Conservation (phyloP, 2,888 invertebrate species). For the Pristionchus exspectatus region DNA sequence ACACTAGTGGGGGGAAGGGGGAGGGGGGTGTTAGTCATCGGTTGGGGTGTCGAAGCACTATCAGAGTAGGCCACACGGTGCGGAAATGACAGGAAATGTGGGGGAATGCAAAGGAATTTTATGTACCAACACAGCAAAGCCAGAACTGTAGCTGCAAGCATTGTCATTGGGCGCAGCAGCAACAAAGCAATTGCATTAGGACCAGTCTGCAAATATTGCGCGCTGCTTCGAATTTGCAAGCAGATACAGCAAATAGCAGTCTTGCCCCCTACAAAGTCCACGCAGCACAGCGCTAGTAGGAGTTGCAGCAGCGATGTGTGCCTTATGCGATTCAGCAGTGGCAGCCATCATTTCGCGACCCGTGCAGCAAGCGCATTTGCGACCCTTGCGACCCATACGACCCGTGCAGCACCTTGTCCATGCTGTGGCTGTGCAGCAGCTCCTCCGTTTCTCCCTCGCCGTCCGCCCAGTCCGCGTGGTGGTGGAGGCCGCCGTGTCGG, state of each 20-base stretch:
- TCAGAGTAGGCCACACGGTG: not conserved
- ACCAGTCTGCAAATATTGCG: not conserved
- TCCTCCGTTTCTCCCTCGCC: constrained; percentile 56
- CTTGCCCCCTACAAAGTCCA: not conserved
- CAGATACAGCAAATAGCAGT: no score
- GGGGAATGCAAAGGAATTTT: no score
- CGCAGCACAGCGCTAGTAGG: not conserved
- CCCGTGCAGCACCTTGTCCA: not conserved
- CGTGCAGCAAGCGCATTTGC: not conserved
- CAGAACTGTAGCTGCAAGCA: not conserved
- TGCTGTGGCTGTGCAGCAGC: constrained; percentile 18
- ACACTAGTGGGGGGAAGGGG: not conserved
- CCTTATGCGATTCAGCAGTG: not conserved
- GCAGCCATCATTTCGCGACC: not conserved
- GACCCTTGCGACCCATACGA: not conserved
- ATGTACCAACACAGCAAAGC: not conserved
- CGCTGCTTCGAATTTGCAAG: no score
- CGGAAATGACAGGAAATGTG: not conserved
- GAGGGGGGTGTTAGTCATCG: not conserved
- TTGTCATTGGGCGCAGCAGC: not conserved
- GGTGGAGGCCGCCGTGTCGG: constrained; percentile 17
- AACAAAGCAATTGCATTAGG: not conserved
- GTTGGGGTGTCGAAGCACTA: not conserved
- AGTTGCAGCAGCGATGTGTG: not conserved
- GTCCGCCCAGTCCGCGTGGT: constrained; percentile 49